These are phyloP conservation scores for Okamejei kenojei DNA, from an alignment of 2,797 vertebrate species.

Conservation along the genomic window DNA sequence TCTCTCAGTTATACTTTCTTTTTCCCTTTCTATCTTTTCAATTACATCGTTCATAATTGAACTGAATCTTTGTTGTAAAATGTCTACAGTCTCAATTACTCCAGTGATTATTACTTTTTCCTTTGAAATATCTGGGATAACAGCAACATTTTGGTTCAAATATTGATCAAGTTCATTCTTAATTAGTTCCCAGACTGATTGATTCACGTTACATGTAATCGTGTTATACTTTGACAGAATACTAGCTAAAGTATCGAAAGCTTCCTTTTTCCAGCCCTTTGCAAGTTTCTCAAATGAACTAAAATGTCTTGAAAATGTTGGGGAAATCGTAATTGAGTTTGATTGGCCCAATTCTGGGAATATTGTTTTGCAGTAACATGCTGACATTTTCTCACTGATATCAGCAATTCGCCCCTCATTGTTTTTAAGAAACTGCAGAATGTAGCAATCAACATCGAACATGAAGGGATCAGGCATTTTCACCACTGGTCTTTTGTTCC, in stretches of 20 bases:
- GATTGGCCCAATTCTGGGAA: constrained; percentile 47
- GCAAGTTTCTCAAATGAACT: constrained; percentile 46
- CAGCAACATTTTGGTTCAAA: constrained; percentile 47
- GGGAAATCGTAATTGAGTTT: constrained; percentile 55
- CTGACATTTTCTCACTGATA: constrained; percentile 60
- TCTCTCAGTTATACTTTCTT: constrained; percentile 50
- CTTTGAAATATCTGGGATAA: constrained; percentile 46
- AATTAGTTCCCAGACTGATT: constrained; percentile 57
- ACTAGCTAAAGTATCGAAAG: constrained; percentile 48
- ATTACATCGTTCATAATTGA: constrained; percentile 46
- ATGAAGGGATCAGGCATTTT: constrained; percentile 64
- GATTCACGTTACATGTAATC: constrained; percentile 37
- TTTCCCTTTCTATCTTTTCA: constrained; percentile 54
- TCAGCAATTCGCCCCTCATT: constrained; percentile 47
- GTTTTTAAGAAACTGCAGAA: constrained; percentile 62
- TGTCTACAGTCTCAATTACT: constrained; percentile 50
- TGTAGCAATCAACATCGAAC: constrained; percentile 50
- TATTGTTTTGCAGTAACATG: constrained; percentile 56
- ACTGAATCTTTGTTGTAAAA: constrained; percentile 50
- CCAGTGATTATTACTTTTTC: constrained; percentile 59
- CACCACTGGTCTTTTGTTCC: constrained; percentile 61
- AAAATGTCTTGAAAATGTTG: constrained; percentile 54
- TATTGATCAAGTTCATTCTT: constrained; percentile 48
- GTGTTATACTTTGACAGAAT: constrained; percentile 57
- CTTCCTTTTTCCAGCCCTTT: constrained; percentile 59